Conservation (phyloP, 2,888 invertebrate genomes). For the Ophion slaviceki region DNA sequence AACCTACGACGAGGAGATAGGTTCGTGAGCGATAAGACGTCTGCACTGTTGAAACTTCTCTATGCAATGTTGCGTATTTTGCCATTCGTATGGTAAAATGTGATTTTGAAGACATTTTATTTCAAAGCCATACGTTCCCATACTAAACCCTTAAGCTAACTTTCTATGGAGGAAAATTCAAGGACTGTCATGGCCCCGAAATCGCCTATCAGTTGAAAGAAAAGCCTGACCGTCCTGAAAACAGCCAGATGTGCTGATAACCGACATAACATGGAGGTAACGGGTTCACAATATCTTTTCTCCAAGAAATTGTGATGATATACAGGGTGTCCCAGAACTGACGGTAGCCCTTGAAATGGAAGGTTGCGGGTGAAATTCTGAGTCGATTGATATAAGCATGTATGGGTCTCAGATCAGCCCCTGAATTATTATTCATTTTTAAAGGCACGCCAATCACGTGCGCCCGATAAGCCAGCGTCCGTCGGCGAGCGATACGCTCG, state of each 20-base stretch:
- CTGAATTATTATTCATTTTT: too few relatives aligned
- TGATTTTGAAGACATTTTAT: neutral
- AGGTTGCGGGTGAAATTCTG: too few relatives aligned
- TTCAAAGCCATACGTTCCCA: neutral
- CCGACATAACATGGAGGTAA: neutral
- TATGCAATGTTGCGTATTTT: constrained; percentile 1
- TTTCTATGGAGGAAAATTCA: too few relatives aligned
- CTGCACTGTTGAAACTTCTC: constrained; percentile 16
- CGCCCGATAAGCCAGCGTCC: too few relatives aligned
- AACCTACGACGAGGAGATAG: constrained; percentile 30
- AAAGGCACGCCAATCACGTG: too few relatives aligned
- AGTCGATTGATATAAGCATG: too few relatives aligned
- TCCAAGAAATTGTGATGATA: too few relatives aligned
- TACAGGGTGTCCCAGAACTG: too few relatives aligned
- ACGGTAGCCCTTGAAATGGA: too few relatives aligned
- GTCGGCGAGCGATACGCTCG: too few relatives aligned
- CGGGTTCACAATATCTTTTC: neutral
- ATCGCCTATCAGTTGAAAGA: neutral
- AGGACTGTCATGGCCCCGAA: neutral
- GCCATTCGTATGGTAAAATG: neutral
- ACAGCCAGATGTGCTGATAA: neutral
- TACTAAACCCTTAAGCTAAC: too few relatives aligned
- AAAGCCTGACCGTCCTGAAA: neutral
- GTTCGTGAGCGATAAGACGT: constrained; percentile 54
- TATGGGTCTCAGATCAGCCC: too few relatives aligned